Base-by-base conservation (phyloP, 1,140 invertebrate genomes). In the Yoshiicerus persimilis region DNA sequence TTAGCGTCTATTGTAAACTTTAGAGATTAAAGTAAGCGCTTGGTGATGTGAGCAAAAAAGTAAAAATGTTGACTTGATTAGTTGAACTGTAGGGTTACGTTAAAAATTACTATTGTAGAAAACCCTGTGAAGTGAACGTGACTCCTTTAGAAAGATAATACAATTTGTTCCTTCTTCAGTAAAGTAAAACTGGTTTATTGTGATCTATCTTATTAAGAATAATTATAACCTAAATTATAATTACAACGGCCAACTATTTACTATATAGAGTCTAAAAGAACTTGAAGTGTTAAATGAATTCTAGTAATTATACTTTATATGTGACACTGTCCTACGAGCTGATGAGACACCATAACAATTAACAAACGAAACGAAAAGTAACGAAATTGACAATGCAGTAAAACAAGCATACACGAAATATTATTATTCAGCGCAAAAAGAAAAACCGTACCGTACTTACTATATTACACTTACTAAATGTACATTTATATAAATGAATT, bases 401-500 rank as follows among this genome's bases (percentile, higher is more conserved):
- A 32, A 80, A 32, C 32, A 36, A 16, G 32, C 75, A 80, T 23
- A 70, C 16, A 3, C 23, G 25, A 27, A 27, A 70, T 27, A 70
- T 70, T 70, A 70, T 30, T 70, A 70, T 80, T 80, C 30, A 80
- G 75, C 75, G 75, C 75, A 80, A 38, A 32, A 36, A 27, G 64
- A 36, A 80, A 80, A 80, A 80, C 75, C 75, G 75, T 80, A 80
- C 75, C 75, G 75, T 80, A 80, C 75, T 80, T 80, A 80, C 30
- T 36, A 80, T 80, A 80, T 80, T 80, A 80, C 75, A 80, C 75
- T 80, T 80, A 80, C 32, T 80, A 80, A 80, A 80, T 34, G 32
- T 80, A 80, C 75, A 80, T 80, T 80, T 80, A 80, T 80, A 80
- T 80, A 80, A 80, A 80, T 80, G 75, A 36, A 80, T 80, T 80